Base-by-base conservation (phyloP, 2,113 vertebrate genomes). In the Sigmodon hispidus region DNA sequence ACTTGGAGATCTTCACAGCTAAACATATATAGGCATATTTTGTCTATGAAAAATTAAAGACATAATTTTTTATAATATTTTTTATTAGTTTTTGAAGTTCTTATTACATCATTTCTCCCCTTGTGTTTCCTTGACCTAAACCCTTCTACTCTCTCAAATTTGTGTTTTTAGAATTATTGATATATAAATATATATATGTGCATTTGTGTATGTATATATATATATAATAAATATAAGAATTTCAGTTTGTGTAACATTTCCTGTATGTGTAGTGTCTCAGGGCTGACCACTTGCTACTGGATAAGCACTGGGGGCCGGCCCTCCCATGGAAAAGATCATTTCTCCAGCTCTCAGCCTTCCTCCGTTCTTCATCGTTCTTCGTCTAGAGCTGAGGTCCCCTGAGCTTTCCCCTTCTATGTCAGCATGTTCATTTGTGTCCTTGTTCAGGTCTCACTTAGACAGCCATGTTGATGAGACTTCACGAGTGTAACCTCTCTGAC, bases 11-110 rank as follows among this genome's bases (percentile, higher is more conserved):
- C 89, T 87, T 75, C 3, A 75, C 17, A 86, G 31, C 26, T 93
- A 81, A 70, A 48, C 73, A 1, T n/a, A 11, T 67, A 52, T 52
- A 40, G 57, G 15, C 6, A 85, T 59, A 57, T 34, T 70, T 95
- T 92, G 50, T 89, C 75, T 93, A 79, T 91, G 69, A 89, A 90
- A 72, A 92, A 87, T 73, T 79, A 57, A 2, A 80, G 48, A 76
- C 16, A 52, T 13, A 52, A 15, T n/a, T 88, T 65, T 29, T 24
- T 26, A 40, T 55, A 22, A 79, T 55, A 12, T 57, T 76, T 52
- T 77, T n/a, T 59, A 59, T 81, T 40, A 59, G 3, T 40, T 81
- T 81, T 81, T 40, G 19, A 55, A 80, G 34, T 59, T 81, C 22
- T 12, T 57, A 34, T 57, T 81, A 57, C 52, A n/a, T 59, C 52